Base-by-base conservation (phyloP, 1,140 invertebrate genomes). In the Drosophila equinoxialis region DNA sequence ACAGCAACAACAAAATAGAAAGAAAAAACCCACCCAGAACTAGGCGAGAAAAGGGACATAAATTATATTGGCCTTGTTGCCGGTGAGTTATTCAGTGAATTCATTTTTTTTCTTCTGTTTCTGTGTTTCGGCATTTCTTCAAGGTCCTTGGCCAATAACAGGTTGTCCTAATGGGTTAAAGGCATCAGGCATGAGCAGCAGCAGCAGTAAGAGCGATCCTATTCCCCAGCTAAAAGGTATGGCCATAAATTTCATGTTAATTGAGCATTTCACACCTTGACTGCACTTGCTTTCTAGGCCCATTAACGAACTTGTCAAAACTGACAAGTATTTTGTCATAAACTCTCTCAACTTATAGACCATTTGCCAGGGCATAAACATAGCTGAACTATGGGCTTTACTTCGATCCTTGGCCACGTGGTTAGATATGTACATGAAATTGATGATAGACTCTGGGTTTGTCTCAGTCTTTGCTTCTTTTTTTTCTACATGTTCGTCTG, bases 281-380 rank as follows among this genome's bases (percentile, higher is more conserved):
- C 35, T 41, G 48, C 35, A 64, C 51, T 20, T 10, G 65, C 62
- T 20, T 20, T 17, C 14, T 14, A 48, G 81, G 66, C 33, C 68
- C 82, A 79, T 89, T 89, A 87, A 87, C 84, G 72, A 89, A 79
- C 84, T 60, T 87, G 83, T 87, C 83, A 80, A 59, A 89, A 83
- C 42, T 89, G 83, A 87, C 83, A 83, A 87, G 79, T 89, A 74
- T 77, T 80, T 58, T 71, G 70, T 76, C 83, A 89, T 87, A 89
- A 87, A 89, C 62, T 79, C 74, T 39, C 30, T 45, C 68, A 87
- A 87, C 80, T 89, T 89, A 87, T 87, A 73, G 83, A 7, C 75
- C 66, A 65, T 66, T 79, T 70, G 30, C 13, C 8, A 51, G 13
- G 37, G 37, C 37, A 79, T 71, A 85, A 79, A 71, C 71, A 72